Conservation (phyloP, 23 tunicate species). For the Clavelina lepadiformis region DNA sequence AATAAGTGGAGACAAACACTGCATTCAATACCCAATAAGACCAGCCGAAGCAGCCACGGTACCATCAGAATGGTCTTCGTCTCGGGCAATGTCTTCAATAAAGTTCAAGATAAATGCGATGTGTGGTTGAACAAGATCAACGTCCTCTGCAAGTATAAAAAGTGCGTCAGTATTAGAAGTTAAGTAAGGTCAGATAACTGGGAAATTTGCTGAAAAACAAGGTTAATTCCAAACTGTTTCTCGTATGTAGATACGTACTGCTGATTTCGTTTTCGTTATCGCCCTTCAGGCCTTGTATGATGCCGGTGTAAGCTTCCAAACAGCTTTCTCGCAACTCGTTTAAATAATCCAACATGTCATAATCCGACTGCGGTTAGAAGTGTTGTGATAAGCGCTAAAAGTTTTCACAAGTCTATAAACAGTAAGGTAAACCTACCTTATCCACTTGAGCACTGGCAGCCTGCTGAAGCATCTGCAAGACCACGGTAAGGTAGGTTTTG, state of each 20-base stretch:
- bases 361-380: constrained; percentile 75
- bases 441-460: constrained; percentile 89
- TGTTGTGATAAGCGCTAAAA: no score
- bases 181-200: no score
- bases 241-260: constrained; percentile 20
- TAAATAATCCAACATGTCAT: constrained; percentile 92
- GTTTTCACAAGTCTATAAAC: no score
- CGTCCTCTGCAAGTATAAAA: constrained; percentile 58
- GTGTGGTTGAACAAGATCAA: constrained; percentile 52
- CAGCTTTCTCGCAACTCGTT: constrained; percentile 95
- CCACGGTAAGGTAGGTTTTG: constrained; percentile 66
- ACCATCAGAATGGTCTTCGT: constrained; percentile 80
- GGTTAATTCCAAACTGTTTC: neutral
- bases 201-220: neutral
- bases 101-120: constrained; percentile 68
- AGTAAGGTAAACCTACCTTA: no score
- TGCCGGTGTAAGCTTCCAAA: constrained; percentile 96
- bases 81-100: constrained; percentile 66
- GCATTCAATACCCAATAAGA: constrained; percentile 86
- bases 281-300: constrained; percentile 96
- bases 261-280: constrained; percentile 65
- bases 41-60: constrained; percentile 75
- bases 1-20: neutral
- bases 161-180: no score
- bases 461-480: constrained; percentile 86